Base-by-base conservation (phyloP, 37 sponge, comb jelly and placozoan species). In the Spongia lamella region DNA sequence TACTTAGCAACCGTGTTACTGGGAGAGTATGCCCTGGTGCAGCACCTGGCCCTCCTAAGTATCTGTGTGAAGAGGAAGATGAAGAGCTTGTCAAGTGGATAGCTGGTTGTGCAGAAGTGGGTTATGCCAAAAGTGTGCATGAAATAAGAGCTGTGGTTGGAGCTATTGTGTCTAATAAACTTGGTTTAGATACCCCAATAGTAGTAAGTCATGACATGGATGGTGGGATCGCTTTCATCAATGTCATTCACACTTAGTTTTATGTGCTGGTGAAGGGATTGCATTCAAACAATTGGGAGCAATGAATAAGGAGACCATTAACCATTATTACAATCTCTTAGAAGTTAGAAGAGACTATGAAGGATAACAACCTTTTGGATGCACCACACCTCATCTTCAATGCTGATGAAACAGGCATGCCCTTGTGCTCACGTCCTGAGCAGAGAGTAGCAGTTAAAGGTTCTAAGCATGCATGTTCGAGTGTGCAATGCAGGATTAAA, bases 331-430 rank as follows among this genome's bases (percentile, higher is more conserved):
- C 29, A 73, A 85, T 33, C 38, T 71, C 1, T 50, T 79, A 31
- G n/a, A n/a, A n/a, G n/a, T n/a, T n/a, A n/a, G n/a, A n/a, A n/a
- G n/a, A n/a, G n/a, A n/a, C n/a, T n/a, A n/a, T n/a, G n/a, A n/a
- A n/a, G n/a, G n/a, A 2, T 56, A 3, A 38, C n/a, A 50, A 78
- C 78, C 62, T 30, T 29, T 26, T 85, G 3, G 13, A 35, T 39
- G n/a, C 70, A 39, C 79, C 86, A 3, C 2, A 13, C n/a, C 86
- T 25, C 2, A 73, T 77, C 19, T 85, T 61, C 56, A 85, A 85
- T 61, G 20, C 30, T 64, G 86, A 85, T 47, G 79, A 85, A 66
- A 64, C 50, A 2, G 86, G 86, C 14, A 52, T 85, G 39, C 86
- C 79, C 20, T 58, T 85, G 7, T 34, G 64, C 27, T 68, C 70